phyloP scores from a whole-genome alignment of 2,113 vertebrate species.

The Ptychochromis oligacanthus region DNA sequence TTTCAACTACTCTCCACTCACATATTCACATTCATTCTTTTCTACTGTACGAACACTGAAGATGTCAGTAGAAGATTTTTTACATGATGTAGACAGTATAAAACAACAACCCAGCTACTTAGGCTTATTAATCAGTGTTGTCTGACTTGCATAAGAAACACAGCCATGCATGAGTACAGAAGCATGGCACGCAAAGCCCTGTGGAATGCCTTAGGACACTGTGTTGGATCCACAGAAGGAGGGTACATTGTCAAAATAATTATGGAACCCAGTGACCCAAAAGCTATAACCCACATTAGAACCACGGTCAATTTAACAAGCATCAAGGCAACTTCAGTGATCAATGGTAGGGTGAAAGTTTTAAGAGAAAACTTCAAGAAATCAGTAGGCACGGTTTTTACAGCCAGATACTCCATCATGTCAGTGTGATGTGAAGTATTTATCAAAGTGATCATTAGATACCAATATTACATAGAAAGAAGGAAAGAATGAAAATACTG shows the following conservation, averaged over 20 bases:
- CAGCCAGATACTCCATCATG: too few species aligned
- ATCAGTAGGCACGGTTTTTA: too few species aligned
- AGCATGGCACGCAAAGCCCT: rapidly evolving
- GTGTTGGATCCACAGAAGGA: neutral
- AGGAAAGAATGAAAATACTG: too few species aligned
- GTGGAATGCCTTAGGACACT: neutral
- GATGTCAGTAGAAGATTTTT: neutral
- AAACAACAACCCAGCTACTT: neutral
- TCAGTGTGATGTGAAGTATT: too few species aligned
- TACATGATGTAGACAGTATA: neutral
- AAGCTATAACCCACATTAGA: neutral
- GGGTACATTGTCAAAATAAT: neutral
- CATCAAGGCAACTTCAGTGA: neutral
- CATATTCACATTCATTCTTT: neutral
- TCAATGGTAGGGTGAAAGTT: neutral
- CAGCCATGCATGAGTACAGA: too few species aligned
- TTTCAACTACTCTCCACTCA: neutral
- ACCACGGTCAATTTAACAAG: neutral
- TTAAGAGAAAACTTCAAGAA: neutral
- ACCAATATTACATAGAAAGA: too few species aligned
- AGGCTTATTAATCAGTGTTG: neutral
- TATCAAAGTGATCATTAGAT: too few species aligned
- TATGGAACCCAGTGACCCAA: neutral
- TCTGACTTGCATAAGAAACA: neutral
- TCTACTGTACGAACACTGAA: neutral